These are phyloP conservation scores for Dasyornis broadbenti DNA, from an alignment of 2,113 vertebrate species.

Conservation along the genomic window DNA sequence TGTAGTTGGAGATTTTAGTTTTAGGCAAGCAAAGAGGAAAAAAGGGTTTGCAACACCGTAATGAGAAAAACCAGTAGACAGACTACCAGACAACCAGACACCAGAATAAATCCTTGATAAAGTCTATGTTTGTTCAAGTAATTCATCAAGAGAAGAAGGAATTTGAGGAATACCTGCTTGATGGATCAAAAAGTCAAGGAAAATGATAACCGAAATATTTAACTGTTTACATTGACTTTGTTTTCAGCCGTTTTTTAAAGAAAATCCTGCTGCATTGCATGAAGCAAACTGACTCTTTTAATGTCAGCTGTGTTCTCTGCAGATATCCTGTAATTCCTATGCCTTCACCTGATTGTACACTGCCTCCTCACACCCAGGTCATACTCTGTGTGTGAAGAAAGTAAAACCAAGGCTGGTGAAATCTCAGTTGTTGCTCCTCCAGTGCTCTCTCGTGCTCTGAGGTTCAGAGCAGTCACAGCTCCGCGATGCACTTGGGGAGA, in stretches of 20 bases:
- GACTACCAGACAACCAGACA: background rate
- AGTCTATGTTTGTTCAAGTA: background rate
- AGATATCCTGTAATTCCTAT: background rate
- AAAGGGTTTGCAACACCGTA: background rate
- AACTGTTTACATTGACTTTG: background rate
- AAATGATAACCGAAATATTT: background rate
- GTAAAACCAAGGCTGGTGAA: background rate
- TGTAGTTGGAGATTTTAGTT: background rate
- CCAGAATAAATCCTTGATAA: background rate
- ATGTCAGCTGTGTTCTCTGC: fast-evolving
- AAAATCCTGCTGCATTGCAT: background rate
- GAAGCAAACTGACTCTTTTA: background rate
- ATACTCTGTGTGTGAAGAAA: background rate
- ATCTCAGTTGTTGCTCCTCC: fast-evolving
- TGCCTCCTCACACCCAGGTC: background rate
- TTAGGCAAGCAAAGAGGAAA: background rate
- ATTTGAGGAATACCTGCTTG: background rate
- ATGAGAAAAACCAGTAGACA: background rate
- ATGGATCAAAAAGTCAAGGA: background rate
- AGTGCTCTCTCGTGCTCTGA: background rate
- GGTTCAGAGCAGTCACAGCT: background rate
- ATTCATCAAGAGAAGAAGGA: background rate
- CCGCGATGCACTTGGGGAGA: background rate
- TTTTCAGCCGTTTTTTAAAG: background rate
- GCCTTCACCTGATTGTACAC: background rate